Evolutionary conservation across 2,113 vertebrate species (phyloP).

Genomic region (Psephotus haematonotus): DNA sequence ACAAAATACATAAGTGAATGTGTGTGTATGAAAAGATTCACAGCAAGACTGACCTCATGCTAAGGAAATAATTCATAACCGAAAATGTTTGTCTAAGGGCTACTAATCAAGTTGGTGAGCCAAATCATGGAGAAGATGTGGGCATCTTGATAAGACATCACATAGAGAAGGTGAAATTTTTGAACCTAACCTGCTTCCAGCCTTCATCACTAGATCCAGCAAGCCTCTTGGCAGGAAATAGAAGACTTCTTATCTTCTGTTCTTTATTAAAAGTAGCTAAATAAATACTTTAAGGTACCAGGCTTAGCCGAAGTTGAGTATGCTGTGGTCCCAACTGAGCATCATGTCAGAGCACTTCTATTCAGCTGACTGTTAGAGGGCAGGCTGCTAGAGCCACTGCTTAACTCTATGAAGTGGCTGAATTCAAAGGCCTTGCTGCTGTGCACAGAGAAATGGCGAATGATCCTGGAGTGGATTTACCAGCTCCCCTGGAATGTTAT

Average conservation of each 20-base stretch:
- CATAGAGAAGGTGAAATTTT: not conserved
- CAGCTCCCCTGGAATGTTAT: not conserved
- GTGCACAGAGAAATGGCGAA: not conserved
- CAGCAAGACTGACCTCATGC: not conserved
- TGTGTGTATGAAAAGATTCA: not conserved
- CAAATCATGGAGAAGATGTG: not conserved
- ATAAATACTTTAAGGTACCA: not conserved
- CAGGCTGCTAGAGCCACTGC: not conserved
- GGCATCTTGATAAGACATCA: not conserved
- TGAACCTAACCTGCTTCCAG: not conserved
- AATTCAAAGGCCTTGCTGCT: conserved; percentile 29
- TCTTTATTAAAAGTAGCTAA: conserved; percentile 23
- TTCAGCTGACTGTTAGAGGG: conserved; percentile 19
- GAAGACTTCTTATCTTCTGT: not conserved
- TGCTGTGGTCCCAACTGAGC: not conserved
- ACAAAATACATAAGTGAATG: not conserved
- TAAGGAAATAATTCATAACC: not conserved
- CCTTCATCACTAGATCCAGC: not conserved
- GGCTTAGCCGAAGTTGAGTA: not conserved
- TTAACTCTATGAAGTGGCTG: conserved; percentile 15
- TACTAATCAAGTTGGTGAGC: not conserved
- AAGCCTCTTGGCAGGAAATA: conserved; percentile 1
- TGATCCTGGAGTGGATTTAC: not conserved
- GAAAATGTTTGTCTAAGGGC: not conserved
- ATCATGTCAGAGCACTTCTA: conserved; percentile 5